A percentile compares a stretch with the other conserved stretches of the same genome.
Evolutionary conservation across 2,113 vertebrate genomes (phyloP).

Genomic region (Uria lomvia): DNA sequence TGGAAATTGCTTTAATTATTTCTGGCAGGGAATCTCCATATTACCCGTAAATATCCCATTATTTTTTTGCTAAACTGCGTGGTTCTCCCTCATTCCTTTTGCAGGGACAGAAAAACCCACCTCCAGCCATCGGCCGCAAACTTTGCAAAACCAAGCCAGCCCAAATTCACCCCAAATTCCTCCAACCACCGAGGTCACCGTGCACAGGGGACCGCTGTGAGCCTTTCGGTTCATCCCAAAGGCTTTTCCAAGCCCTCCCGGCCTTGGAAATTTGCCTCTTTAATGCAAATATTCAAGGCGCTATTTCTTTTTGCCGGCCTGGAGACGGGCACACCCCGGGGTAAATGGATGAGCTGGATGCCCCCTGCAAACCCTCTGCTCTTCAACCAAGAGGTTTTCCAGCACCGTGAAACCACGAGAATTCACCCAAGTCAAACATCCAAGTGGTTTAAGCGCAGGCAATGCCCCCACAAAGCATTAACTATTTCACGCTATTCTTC

Average conservation of each 20-base stretch:
- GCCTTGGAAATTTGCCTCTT: neutral
- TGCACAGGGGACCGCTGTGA: fast-evolving
- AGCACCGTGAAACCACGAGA: neutral
- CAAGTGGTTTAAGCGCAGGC: neutral
- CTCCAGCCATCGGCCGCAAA: neutral
- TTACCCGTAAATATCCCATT: neutral
- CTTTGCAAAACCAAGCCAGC: neutral
- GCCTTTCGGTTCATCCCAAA: neutral
- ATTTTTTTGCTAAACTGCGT: neutral
- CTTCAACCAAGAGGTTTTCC: neutral
- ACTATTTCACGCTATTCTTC: neutral
- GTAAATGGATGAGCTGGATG: neutral
- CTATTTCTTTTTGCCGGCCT: neutral
- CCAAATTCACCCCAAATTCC: neutral
- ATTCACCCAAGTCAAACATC: fast-evolving
- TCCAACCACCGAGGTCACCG: fast-evolving
- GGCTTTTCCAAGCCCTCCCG: neutral
- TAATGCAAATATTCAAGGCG: neutral
- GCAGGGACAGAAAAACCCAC: neutral
- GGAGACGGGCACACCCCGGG: neutral
- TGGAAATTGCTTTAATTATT: neutral
- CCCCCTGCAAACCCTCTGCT: neutral
- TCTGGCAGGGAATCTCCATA: neutral
- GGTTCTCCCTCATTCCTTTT: neutral
- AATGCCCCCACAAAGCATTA: neutral